Evolutionary conservation across 1,140 invertebrate genomes (phyloP), one percentile per base, ranked within the genome.

Genomic region (Neodiprion pinetum): DNA sequence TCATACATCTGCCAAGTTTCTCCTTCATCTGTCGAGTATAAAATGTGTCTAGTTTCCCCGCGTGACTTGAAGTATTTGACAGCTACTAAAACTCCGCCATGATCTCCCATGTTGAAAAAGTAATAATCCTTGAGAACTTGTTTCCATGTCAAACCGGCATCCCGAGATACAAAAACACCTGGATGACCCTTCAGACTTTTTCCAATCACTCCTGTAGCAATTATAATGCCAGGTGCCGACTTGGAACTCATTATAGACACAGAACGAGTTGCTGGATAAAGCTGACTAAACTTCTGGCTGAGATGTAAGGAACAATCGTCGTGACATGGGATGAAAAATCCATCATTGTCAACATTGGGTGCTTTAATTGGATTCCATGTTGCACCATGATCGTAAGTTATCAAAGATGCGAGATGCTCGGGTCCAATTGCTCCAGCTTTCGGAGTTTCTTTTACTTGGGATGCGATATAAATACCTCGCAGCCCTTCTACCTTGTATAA

Each of bases 41-140:
- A 84, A 48, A 98, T 90, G 79, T 94, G 91, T 78, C 93, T 90
- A 0, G 96, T 97, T 82, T 94, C 91, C 10, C 93, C 92, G 17
- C 91, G 89, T 3, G 90, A 90, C 85, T 94, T 95, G 82, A 93
- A 96, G 80, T 94, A 94, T 81, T 94, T 93, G 0, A 96, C 95
- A 0, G 96, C 96, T 0, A 96, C 93, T 21, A 98, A 84, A 1
- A 97, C 88, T 67, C 96, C 96, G 7, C 97, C 97, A 85, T 97
- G 95, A 87, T 98, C 96, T 0, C 96, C 96, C 87, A 96, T 93
- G 80, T 95, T 95, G 87, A 96, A 98, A 82, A 96, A 93, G 82
- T 96, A 96, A 76, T 94, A 94, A 70, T 96, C 96, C 83, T 94
- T 92, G 1, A 97, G 85, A 1, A 96, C 93, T 83, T 94, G 91